Conservation (phyloP, 2,797 vertebrate species). For the Falco berigora region DNA sequence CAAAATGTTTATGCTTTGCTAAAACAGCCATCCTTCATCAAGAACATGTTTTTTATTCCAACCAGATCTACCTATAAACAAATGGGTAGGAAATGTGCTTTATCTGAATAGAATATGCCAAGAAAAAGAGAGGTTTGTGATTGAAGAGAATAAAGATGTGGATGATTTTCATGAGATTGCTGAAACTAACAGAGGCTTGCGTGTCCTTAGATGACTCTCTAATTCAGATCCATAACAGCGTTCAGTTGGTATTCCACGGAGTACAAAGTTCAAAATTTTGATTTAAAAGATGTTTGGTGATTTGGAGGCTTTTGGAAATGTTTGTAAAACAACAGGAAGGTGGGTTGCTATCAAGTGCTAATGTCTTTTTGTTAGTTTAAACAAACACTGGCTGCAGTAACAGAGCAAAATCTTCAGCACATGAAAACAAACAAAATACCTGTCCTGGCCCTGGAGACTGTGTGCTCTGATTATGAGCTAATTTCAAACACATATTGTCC, state of each 20-base stretch:
- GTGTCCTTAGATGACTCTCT: not conserved
- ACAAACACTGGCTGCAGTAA: not conserved
- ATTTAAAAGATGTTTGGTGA: not conserved
- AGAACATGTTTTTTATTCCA: not conserved
- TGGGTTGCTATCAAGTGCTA: not conserved
- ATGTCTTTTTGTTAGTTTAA: not conserved
- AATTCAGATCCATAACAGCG: not conserved
- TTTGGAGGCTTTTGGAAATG: not conserved
- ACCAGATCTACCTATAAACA: not conserved
- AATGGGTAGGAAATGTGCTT: not conserved
- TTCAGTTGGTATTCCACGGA: not conserved
- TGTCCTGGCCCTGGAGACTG: not conserved
- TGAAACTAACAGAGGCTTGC: not conserved
- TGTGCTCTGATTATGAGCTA: not conserved
- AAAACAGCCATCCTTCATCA: not conserved
- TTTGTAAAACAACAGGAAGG: not conserved
- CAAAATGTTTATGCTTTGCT: not conserved
- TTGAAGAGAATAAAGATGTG: not conserved
- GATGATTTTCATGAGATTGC: not conserved
- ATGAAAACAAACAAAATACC: not conserved
- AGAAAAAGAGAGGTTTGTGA: not conserved
- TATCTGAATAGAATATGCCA: not conserved
- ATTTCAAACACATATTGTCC: not conserved
- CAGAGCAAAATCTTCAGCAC: not conserved
- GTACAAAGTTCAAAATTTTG: not conserved